A percentile compares a stretch with the other conserved stretches of the same genome.
Conservation (phyloP, 2,797 vertebrate genomes). For the Bradypodion ventrale region DNA sequence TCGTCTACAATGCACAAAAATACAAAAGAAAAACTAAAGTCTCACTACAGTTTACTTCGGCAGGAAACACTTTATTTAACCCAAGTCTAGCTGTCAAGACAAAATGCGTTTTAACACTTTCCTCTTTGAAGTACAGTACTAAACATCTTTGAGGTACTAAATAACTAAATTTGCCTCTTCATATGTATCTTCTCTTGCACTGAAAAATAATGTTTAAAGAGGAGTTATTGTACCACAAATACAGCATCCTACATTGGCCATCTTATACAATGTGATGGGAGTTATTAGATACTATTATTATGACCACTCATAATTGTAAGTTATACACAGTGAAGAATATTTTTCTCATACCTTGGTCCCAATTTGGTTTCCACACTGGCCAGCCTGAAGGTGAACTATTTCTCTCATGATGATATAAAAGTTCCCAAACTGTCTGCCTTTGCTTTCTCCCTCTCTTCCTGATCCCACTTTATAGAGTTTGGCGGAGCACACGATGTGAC, state of each 20-base stretch:
- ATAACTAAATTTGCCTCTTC: neutral
- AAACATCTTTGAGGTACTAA: too few species aligned
- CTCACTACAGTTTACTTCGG: neutral
- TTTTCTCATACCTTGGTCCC: conserved; percentile 85
- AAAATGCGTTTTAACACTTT: neutral
- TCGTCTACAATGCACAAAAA: neutral
- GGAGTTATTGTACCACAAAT: neutral
- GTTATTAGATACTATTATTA: neutral
- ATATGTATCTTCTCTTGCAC: neutral
- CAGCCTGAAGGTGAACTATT: conserved; percentile 93
- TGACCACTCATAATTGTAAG: neutral
- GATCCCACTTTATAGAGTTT: neutral
- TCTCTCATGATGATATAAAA: conserved; percentile 82
- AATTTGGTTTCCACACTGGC: conserved; percentile 94
- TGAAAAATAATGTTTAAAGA: neutral
- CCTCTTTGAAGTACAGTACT: neutral
- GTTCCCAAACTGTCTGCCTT: neutral
- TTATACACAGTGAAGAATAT: neutral
- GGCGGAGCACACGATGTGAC: neutral
- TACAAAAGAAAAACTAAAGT: neutral
- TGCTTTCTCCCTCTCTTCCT: conserved; percentile 17
- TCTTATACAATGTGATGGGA: neutral
- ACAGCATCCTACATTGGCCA: too few species aligned
- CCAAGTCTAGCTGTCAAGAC: neutral
- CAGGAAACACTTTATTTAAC: neutral